These are phyloP conservation scores for Phasia obesa DNA, from an alignment of 2,888 invertebrate genomes.

Conservation along the genomic window DNA sequence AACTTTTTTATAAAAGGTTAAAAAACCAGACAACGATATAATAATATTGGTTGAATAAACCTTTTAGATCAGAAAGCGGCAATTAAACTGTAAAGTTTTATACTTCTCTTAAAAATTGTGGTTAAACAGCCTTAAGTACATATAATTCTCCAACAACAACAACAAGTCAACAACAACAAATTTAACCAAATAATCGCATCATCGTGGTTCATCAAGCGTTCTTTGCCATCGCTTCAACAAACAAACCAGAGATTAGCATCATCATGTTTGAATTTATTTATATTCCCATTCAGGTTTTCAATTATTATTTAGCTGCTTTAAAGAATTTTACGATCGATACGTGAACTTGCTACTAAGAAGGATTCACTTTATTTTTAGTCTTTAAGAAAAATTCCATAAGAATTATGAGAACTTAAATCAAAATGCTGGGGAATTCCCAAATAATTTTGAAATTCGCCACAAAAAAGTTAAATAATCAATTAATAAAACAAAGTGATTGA, in stretches of 20 bases:
- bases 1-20: too few species aligned
- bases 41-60: too few species aligned
- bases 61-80: too few species aligned
- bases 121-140: too few species aligned
- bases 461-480: not conserved
- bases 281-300: not conserved
- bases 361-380: not conserved
- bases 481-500: not conserved
- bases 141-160: too few species aligned
- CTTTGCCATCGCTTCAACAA: not conserved
- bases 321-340: not conserved
- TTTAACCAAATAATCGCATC: too few species aligned
- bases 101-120: too few species aligned
- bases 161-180: too few species aligned
- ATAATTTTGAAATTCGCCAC: not conserved
- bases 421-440: not conserved
- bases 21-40: too few species aligned
- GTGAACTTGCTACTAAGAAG: not conserved
- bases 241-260: not conserved
- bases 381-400: not conserved
- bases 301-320: not conserved
- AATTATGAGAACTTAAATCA: not conserved
- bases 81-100: too few species aligned
- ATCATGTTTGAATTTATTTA: not conserved
- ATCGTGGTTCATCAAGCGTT: not conserved